Evolutionary conservation across 53 echinoderm and acorn worm genomes (phyloP), one percentile per base, ranked within the genome.

Genomic region (Arbacia lixula): DNA sequence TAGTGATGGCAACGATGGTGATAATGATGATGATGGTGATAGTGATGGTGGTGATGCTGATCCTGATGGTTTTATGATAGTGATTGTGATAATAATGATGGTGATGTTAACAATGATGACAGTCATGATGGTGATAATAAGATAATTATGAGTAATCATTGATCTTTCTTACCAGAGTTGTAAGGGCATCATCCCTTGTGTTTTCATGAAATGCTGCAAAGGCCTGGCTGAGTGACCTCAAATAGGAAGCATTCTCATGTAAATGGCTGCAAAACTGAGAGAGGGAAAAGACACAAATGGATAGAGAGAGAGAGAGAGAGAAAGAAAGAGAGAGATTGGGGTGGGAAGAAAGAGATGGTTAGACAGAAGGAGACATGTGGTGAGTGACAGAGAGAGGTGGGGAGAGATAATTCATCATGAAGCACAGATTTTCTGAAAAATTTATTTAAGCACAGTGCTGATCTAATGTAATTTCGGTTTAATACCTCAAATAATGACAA

Each of bases 231-330:
- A 97, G 63, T 11, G 98, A 88, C 52, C 98, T 86, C 60, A 97
- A 66, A 52, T 97, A 94, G 38, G 98, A 87, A 24, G 90, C 94
- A 72, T 97, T 97, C 80, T 92, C 98, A 91, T 94, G 98, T 40
- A 97, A 91, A 81, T 90, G 94, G 57, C 76, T 80, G 66, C 96
- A 96, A 76, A 96, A 96, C 96, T 96, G 80, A 51, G 17, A 46
- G 73, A 46, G 32, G 3, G 27, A 10, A 0, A 46, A 71, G 28
- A 43, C 12, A 9, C n/a, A 43, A 42, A 71, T 67, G 21, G 11
- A 37, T 36, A 36, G 1, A 20, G 17, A 11, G 37, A 33, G 34
- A 17, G 6, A 36, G n/a, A n/a, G n/a, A n/a, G n/a, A n/a, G n/a
- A n/a, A n/a, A n/a, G n/a, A n/a, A n/a, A n/a, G n/a, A n/a, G n/a